These are phyloP conservation scores for Adelosebastes latens DNA, from an alignment of 2,797 vertebrate species.

Conservation along the genomic window DNA sequence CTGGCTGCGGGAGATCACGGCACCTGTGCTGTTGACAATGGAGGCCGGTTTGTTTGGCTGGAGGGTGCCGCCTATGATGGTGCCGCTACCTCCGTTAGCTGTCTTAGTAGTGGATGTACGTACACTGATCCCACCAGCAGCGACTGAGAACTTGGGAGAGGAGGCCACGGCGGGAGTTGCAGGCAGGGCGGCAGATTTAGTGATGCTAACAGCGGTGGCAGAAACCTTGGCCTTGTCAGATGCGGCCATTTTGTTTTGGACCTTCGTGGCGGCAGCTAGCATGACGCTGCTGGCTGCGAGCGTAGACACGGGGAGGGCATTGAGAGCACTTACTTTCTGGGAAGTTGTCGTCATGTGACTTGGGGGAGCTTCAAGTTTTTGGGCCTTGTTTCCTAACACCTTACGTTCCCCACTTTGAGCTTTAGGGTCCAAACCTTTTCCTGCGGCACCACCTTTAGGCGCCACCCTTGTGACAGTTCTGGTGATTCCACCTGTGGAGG, in stretches of 20 bases:
- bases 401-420: slow-evolving; percentile 73
- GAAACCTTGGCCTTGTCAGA: slow-evolving; percentile 85
- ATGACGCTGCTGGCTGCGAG: slow-evolving; percentile 96
- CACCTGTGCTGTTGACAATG: slow-evolving; percentile 85
- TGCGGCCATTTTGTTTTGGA: slow-evolving; percentile 90
- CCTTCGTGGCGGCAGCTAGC: slow-evolving; percentile 95
- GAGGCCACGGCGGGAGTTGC: slow-evolving; percentile 76
- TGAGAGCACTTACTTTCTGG: slow-evolving; percentile 81
- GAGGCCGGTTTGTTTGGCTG: slow-evolving; percentile 87
- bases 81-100: slow-evolving; percentile 84
- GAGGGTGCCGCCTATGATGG: slow-evolving; percentile 55
- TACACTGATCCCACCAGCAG: slow-evolving; percentile 77
- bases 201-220: slow-evolving; percentile 85
- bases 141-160: slow-evolving; percentile 76
- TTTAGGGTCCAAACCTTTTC: slow-evolving; percentile 79
- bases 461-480: slow-evolving; percentile 93
- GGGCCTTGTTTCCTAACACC: slow-evolving; percentile 66
- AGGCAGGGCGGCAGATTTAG: slow-evolving; percentile 86
- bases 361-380: slow-evolving; percentile 63
- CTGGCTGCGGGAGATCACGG: slow-evolving; percentile 94
- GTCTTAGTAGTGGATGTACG: slow-evolving; percentile 84
- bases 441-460: slow-evolving; percentile 74
- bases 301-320: slow-evolving; percentile 88
- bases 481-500: slow-evolving; percentile 93
- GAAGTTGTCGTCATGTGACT: slow-evolving; percentile 67